Conservation (phyloP, 2,888 invertebrate genomes). For the Ormyrus thymus region DNA sequence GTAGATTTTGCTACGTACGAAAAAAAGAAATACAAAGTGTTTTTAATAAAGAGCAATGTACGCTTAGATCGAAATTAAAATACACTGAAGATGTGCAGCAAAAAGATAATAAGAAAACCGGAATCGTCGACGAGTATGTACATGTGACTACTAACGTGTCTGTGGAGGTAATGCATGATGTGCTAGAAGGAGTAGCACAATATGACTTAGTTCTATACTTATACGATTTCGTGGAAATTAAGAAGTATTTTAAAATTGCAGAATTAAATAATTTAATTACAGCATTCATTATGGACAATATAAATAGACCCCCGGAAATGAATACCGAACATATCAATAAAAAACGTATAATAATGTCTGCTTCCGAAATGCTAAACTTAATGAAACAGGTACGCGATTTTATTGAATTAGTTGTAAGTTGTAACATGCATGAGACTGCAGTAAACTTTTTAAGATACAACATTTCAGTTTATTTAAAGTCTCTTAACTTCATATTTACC, state of each 20-base stretch:
- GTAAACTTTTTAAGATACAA: too few relatives aligned
- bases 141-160: background rate
- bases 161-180: slow-evolving; percentile 3
- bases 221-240: background rate
- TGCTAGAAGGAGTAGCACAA: background rate
- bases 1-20: background rate
- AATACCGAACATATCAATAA: too few relatives aligned
- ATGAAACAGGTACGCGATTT: too few relatives aligned
- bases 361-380: too few relatives aligned
- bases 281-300: too few relatives aligned
- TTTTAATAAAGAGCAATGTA: background rate
- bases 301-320: too few relatives aligned
- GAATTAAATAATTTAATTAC: too few relatives aligned
- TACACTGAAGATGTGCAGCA: background rate
- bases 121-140: background rate
- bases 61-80: background rate
- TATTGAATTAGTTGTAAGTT: too few relatives aligned
- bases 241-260: background rate
- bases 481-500: too few relatives aligned
- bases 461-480: too few relatives aligned
- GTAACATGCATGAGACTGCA: too few relatives aligned
- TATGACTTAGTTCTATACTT: background rate
- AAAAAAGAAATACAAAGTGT: background rate
- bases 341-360: too few relatives aligned
- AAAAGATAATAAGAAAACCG: background rate